A percentile compares a stretch with the other conserved stretches of the same genome.
Evolutionary conservation across 2,113 vertebrate species (phyloP).

Genomic region (Choloepus hoffmanni): DNA sequence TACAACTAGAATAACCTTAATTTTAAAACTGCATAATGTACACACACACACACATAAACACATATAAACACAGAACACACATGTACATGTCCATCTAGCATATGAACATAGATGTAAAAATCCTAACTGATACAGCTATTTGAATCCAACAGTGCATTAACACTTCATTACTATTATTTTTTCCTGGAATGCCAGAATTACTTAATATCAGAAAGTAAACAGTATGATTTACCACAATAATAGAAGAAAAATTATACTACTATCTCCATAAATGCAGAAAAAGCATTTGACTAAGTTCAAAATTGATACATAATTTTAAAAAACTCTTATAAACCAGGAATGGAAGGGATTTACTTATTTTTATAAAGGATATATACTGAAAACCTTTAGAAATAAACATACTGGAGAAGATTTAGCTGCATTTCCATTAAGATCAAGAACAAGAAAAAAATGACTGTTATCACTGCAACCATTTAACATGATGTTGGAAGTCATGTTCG

Average conservation of each 20-base stretch:
- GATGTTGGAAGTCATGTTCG: constrained; percentile 12
- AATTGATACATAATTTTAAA: not conserved
- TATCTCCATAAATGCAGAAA: not conserved
- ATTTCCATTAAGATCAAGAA: not conserved
- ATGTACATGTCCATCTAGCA: not conserved
- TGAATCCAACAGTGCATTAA: not conserved
- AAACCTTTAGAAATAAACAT: constrained; percentile 9
- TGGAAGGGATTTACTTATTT: not conserved
- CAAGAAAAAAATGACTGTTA: not conserved
- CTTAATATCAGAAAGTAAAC: not conserved
- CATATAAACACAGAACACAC: not conserved
- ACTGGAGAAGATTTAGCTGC: not conserved
- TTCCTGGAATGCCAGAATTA: not conserved
- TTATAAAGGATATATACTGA: not conserved
- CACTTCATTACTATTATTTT: constrained; percentile 29
- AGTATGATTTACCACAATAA: not conserved
- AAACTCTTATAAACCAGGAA: constrained; percentile 9
- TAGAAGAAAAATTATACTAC: not conserved
- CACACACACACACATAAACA: no score
- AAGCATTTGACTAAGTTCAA: constrained; percentile 33
- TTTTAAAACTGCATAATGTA: constrained; percentile 1
- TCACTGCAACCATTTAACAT: not conserved
- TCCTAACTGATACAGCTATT: not conserved
- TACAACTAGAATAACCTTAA: not conserved
- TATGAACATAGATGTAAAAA: not conserved